Conservation (phyloP, 2,797 vertebrate genomes). For the Dryobates pubescens region DNA sequence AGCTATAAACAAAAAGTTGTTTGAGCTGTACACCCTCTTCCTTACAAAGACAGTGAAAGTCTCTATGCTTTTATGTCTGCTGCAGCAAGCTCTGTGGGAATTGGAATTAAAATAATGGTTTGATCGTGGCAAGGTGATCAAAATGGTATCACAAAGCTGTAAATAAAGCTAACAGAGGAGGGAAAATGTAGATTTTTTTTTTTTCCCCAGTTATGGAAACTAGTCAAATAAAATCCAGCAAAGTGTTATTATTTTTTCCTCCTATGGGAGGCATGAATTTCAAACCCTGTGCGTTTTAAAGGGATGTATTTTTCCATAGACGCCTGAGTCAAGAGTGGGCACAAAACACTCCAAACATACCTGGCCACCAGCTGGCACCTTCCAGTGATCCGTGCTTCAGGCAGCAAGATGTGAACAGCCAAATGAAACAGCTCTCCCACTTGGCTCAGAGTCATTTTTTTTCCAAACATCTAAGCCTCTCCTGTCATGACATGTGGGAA, state of each 20-base stretch:
- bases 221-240: not conserved
- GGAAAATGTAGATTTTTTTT: not conserved
- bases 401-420: not conserved
- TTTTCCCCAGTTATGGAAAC: not conserved
- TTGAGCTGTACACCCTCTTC: not conserved
- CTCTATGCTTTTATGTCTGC: not conserved
- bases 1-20: not conserved
- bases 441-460: not conserved
- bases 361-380: not conserved
- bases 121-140: not conserved
- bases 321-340: not conserved
- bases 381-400: not conserved
- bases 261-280: not conserved
- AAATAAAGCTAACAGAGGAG: not conserved
- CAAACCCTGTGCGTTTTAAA: not conserved
- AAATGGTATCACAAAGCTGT: not conserved
- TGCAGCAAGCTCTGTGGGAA: not conserved
- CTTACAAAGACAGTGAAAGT: not conserved
- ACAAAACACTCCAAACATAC: not conserved
- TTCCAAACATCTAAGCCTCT: not conserved
- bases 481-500: constrained; percentile 16
- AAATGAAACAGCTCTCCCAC: not conserved
- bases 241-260: not conserved
- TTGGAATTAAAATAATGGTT: not conserved
- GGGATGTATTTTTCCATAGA: not conserved